Conservation (phyloP, 2,113 vertebrate genomes). For the Syngnathus typhle region DNA sequence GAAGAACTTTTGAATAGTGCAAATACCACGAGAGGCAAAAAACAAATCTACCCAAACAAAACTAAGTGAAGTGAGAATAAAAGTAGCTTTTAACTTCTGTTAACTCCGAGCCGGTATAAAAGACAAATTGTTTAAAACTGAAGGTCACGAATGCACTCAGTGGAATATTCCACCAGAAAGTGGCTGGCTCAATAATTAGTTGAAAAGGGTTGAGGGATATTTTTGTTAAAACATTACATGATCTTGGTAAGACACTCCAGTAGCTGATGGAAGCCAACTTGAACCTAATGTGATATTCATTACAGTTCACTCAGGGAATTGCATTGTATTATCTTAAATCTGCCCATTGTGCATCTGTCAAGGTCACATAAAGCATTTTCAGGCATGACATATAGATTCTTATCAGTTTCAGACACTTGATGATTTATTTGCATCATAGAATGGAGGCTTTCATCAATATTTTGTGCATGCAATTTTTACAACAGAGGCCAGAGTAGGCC, state of each 20-base stretch:
- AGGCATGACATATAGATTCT: conserved; percentile 21
- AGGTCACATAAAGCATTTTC: conserved; percentile 14
- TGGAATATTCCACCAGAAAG: neutral
- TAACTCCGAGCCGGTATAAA: neutral
- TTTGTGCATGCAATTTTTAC: conserved; percentile 19
- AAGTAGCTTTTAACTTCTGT: neutral
- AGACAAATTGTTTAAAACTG: neutral
- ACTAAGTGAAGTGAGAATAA: neutral
- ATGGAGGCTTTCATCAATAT: conserved; percentile 35
- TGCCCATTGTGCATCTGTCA: conserved; percentile 24
- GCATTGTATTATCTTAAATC: conserved; percentile 22
- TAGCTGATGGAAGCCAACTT: neutral
- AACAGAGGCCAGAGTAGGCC: conserved; percentile 2
- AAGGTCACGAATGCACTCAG: neutral
- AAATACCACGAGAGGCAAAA: neutral
- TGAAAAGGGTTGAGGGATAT: neutral
- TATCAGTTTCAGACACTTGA: conserved; percentile 24
- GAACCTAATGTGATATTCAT: conserved; percentile 11
- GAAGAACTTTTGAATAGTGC: too few relatives aligned
- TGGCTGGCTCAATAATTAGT: neutral
- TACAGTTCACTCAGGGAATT: neutral
- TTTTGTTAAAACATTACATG: neutral
- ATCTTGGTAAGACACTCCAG: neutral
- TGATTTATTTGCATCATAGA: conserved; percentile 40
- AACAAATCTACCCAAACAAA: neutral